Base-by-base conservation (phyloP, 2,888 invertebrate species). In the Callinectes sapidus region DNA sequence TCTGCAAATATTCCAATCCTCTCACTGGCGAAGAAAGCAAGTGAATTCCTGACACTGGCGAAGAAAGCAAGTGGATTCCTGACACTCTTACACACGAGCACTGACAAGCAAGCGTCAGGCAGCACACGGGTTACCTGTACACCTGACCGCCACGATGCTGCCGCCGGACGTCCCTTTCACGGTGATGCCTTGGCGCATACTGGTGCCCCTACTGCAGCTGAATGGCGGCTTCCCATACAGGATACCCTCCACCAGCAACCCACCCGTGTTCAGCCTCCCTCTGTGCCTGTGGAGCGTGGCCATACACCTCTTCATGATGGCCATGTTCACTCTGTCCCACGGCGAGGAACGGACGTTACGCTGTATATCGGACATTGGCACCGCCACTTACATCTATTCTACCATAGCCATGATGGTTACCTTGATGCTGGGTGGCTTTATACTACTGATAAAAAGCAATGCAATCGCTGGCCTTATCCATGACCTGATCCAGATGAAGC, bases 221-320 rank as follows among this genome's bases (percentile, higher is more conserved):
- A n/a, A 14, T 18, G 54, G 87, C 42, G 1, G 48, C 28, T 87
- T 87, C 87, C 87, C 87, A 8, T 87, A 87, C 87, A 87, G 48
- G 48, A 48, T 87, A 18, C 18, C 87, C 3, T 48, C 28, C 14
- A 28, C 48, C 6, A 23, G 13, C 14, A 1, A 0, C 3, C 42
- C 42, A 13, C 87, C 87, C 1, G 35, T 14, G n/a, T 87, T 87
- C 61, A 88, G 54, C 55, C 48, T 88, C 88, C 32, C 48, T 1
- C 55, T 88, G 28, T 88, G 88, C 55, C 88, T 88, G 54, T 88
- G 88, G 61, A 23, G 23, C 16, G 28, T 55, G 6, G 18, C n/a
- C 55, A 55, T 55, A 3, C 54, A 55, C 3, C n/a, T 55, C 8
- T 16, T 55, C 3, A 6, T 35, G 16, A 1, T 35, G 1, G 10